Evolutionary conservation across 2,113 vertebrate species (phyloP).

Genomic region (Polyodon spathula): DNA sequence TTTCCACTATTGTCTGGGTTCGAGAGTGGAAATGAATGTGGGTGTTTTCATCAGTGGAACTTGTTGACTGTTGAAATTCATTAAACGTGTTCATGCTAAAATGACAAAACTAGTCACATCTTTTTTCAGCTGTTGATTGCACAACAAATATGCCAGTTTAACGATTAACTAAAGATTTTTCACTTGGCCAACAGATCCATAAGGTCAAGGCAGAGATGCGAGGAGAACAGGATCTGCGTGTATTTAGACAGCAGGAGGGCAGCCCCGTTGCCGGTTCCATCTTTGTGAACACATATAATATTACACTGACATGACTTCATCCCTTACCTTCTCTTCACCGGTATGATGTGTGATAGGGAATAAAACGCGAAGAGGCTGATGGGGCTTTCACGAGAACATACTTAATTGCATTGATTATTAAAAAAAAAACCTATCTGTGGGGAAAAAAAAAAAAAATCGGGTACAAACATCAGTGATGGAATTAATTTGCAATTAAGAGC

Average conservation of each 20-base stretch:
- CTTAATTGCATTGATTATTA: background rate
- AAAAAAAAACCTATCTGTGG: too few relatives aligned
- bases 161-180: slow-evolving; percentile 10
- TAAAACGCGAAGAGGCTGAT: slow-evolving; percentile 17
- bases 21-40: too few relatives aligned
- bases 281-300: slow-evolving; percentile 29
- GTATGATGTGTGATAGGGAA: slow-evolving; percentile 19
- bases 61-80: too few relatives aligned
- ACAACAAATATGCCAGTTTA: slow-evolving; percentile 5
- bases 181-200: slow-evolving; percentile 5
- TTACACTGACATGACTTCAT: slow-evolving; percentile 23
- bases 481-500: too few relatives aligned
- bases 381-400: slow-evolving; percentile 6
- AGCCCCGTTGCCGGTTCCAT: slow-evolving; percentile 23
- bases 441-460: too few relatives aligned
- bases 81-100: too few relatives aligned
- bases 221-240: slow-evolving; percentile 23
- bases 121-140: slow-evolving; percentile 3
- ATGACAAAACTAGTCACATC: too few relatives aligned
- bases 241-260: slow-evolving; percentile 26
- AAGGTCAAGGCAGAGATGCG: slow-evolving; percentile 21
- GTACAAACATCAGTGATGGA: too few relatives aligned
- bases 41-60: too few relatives aligned
- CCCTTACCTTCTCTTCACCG: slow-evolving; percentile 13
- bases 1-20: too few relatives aligned